Evolutionary conservation across 2,888 invertebrate species (phyloP).

Genomic region (Lamproptera curius): DNA sequence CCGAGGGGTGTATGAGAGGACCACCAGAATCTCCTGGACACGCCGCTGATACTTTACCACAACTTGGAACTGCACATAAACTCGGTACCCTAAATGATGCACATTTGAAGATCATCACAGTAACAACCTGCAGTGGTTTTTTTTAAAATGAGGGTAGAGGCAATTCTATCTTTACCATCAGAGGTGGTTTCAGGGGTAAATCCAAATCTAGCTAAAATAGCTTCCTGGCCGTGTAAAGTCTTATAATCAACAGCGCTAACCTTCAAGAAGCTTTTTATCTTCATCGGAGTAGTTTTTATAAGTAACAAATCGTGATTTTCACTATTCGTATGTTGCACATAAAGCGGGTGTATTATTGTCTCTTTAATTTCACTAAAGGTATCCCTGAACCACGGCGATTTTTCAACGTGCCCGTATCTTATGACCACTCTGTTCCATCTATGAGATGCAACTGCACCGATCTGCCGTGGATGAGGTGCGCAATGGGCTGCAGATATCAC

Average conservation of each 20-base stretch:
- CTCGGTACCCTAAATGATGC: neutral
- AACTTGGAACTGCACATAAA: conserved; percentile 3
- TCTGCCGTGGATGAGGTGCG: neutral
- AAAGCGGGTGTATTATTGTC: conserved; percentile 3
- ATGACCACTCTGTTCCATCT: neutral
- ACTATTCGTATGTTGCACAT: neutral
- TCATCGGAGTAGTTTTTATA: neutral
- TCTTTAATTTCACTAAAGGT: conserved; percentile 4
- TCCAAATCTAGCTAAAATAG: conserved; percentile 5
- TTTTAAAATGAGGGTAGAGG: neutral
- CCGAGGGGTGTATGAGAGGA: conserved; percentile 7
- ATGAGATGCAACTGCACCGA: neutral
- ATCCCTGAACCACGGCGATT: neutral
- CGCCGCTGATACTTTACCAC: neutral
- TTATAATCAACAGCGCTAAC: conserved; percentile 1
- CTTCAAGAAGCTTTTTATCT: neutral
- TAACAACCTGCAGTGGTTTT: conserved; percentile 5
- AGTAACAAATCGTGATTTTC: neutral
- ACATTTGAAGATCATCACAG: conserved; percentile 3
- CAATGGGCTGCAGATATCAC: conserved; percentile 11
- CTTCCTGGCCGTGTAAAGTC: conserved; percentile 6
- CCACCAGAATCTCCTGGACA: conserved; percentile 15
- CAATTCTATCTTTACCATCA: neutral
- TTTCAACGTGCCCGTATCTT: conserved; percentile 1
- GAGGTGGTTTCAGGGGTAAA: neutral